Conservation (phyloP, 2,113 vertebrate species). For the Cyanoderma ruficeps region DNA sequence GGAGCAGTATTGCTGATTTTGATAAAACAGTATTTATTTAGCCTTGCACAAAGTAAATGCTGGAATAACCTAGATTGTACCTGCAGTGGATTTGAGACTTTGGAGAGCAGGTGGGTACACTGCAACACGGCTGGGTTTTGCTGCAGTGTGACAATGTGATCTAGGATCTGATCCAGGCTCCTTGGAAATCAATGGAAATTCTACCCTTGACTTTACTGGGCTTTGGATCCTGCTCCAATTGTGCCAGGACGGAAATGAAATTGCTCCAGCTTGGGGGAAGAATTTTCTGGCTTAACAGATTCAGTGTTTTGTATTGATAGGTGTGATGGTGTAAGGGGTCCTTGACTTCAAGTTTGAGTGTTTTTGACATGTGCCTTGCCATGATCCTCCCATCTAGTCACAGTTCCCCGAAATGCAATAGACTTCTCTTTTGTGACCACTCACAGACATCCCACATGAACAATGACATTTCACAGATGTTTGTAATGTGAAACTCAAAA, state of each 20-base stretch:
- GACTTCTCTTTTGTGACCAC: not conserved
- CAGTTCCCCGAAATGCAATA: not conserved
- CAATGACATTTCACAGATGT: not conserved
- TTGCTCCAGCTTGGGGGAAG: not conserved
- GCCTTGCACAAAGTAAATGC: not conserved
- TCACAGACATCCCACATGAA: not conserved
- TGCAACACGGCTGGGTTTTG: conserved; percentile 36
- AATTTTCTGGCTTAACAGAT: not conserved
- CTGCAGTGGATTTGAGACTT: not conserved
- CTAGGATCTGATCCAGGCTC: conserved; percentile 28
- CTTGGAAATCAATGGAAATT: conserved; percentile 48
- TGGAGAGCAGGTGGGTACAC: not conserved
- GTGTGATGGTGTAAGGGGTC: not conserved
- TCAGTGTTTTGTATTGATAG: not conserved
- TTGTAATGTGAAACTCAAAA: not conserved
- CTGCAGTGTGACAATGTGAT: conserved; percentile 5
- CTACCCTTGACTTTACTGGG: conserved; percentile 51
- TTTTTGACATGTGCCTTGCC: not conserved
- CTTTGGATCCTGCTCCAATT: not conserved
- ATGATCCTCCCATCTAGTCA: not conserved
- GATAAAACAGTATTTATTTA: not conserved
- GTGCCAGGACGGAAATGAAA: conserved; percentile 23
- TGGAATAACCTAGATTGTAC: not conserved
- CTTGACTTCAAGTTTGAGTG: not conserved
- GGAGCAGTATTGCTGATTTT: not conserved